A percentile compares a stretch with the other conserved stretches of the same genome.
phyloP scores from a whole-genome alignment of 2,888 invertebrate species.

The Drosophila imparisetae region DNA sequence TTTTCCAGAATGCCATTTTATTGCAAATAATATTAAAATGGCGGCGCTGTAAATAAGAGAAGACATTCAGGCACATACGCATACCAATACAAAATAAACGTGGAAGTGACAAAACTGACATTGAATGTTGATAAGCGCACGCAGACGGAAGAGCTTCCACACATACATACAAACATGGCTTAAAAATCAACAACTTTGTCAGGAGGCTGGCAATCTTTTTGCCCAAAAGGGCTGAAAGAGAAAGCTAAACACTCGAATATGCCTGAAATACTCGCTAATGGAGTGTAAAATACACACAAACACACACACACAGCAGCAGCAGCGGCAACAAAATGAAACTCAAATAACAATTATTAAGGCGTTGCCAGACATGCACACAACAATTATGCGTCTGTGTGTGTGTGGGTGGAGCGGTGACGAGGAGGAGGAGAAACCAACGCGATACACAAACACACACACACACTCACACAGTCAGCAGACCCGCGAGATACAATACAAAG shows the following conservation, averaged over 20 bases:
- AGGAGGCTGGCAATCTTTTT: conserved; percentile 30
- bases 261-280: conserved; percentile 67
- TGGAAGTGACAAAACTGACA: conserved; percentile 68
- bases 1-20: conserved; percentile 4
- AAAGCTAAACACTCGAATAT: conserved; percentile 71
- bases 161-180: conserved; percentile 9
- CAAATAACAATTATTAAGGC: conserved; percentile 83
- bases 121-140: conserved; percentile 76
- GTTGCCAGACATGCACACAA: conserved; percentile 82
- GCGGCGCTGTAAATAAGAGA: conserved; percentile 55
- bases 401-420: conserved; percentile 68
- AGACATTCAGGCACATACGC: conserved; percentile 30
- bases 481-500: conserved; percentile 60
- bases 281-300: conserved; percentile 66
- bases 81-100: conserved; percentile 24
- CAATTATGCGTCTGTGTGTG: conserved; percentile 67
- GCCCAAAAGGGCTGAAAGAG: conserved; percentile 78
- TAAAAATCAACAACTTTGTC: conserved; percentile 50
- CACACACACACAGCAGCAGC: conserved; percentile 25
- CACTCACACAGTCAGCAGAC: conserved; percentile 39
- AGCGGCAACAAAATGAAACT: conserved; percentile 73
- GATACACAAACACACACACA: conserved; percentile 65
- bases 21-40: conserved; percentile 57
- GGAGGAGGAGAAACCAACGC: conserved; percentile 53
- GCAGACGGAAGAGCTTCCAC: conserved; percentile 55